Conservation (phyloP, 2,113 vertebrate genomes). For the Ophiodon elongatus region DNA sequence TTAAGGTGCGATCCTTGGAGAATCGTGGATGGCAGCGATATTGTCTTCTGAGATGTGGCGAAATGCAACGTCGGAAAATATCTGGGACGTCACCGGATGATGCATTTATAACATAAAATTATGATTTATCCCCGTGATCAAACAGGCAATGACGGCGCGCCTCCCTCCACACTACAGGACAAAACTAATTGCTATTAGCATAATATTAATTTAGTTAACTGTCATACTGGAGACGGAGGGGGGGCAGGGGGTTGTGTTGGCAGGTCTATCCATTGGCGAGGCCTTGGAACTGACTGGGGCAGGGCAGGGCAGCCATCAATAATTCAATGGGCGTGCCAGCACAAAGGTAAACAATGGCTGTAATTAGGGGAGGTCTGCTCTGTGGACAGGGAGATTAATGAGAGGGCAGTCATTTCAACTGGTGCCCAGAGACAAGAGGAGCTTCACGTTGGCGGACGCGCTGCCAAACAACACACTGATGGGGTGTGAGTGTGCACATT, state of each 20-base stretch:
- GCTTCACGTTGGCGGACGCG: conserved; percentile 59
- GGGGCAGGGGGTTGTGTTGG: conserved; percentile 49
- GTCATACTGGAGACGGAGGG: conserved; percentile 36
- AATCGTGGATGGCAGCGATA: neutral
- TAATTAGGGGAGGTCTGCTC: conserved; percentile 80
- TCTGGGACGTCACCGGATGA: conserved; percentile 20
- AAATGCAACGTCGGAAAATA: conserved; percentile 1
- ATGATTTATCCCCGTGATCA: conserved; percentile 31
- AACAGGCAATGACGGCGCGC: neutral
- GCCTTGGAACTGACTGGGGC: conserved; percentile 67
- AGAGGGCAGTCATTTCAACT: conserved; percentile 74
- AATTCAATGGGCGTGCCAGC: conserved; percentile 77
- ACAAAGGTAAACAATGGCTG: conserved; percentile 80
- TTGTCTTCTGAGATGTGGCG: conserved; percentile 2
- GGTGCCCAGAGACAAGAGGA: conserved; percentile 71
- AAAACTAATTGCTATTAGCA: conserved; percentile 65
- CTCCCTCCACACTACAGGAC: conserved; percentile 4
- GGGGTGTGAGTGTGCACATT: neutral
- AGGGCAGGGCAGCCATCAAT: conserved; percentile 70
- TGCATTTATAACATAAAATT: conserved; percentile 16
- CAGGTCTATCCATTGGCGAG: conserved; percentile 61
- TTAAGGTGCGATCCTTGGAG: conserved; percentile 19
- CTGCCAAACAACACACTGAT: conserved; percentile 58
- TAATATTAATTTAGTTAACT: conserved; percentile 61
- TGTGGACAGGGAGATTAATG: conserved; percentile 80